Evolutionary conservation across 2,888 invertebrate species (phyloP).

Genomic region (Lingula anatina): DNA sequence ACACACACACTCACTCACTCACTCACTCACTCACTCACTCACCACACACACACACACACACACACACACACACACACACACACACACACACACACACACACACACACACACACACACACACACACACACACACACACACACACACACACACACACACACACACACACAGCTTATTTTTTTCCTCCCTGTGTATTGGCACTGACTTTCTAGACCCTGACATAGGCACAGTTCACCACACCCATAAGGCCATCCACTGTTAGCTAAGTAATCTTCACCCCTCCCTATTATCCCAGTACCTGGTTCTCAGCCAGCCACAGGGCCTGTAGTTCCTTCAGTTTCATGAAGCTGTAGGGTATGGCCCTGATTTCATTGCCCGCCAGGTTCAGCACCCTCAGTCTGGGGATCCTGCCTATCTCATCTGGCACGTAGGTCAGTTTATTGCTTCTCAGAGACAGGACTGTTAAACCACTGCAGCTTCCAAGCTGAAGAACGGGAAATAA

Average conservation of each 20-base stretch:
- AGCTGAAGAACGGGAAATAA: constrained; percentile 54
- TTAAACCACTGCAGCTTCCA: constrained; percentile 78
- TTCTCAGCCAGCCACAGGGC: constrained; percentile 93
- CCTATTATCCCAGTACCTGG: constrained; percentile 50
- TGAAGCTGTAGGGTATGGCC: constrained; percentile 79
- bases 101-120: too few relatives aligned
- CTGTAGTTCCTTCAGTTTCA: constrained; percentile 64
- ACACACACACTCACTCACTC: too few relatives aligned
- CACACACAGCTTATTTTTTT: too few relatives aligned
- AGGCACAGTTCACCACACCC: constrained; percentile 79
- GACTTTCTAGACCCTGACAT: constrained; percentile 78
- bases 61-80: too few relatives aligned
- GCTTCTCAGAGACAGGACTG: constrained; percentile 75
- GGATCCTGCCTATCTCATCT: constrained; percentile 83
- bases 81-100: too few relatives aligned
- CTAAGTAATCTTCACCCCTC: constrained; percentile 74
- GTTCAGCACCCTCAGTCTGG: constrained; percentile 77
- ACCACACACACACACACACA: too few relatives aligned
- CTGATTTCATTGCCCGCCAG: constrained; percentile 79
- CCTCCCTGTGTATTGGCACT: too few relatives aligned
- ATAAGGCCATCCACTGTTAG: constrained; percentile 90
- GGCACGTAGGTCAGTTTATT: constrained; percentile 79
- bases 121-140: too few relatives aligned
- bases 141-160: too few relatives aligned
- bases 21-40: too few relatives aligned